Conservation (phyloP, 2,113 vertebrate genomes). For the Ellobius talpinus region DNA sequence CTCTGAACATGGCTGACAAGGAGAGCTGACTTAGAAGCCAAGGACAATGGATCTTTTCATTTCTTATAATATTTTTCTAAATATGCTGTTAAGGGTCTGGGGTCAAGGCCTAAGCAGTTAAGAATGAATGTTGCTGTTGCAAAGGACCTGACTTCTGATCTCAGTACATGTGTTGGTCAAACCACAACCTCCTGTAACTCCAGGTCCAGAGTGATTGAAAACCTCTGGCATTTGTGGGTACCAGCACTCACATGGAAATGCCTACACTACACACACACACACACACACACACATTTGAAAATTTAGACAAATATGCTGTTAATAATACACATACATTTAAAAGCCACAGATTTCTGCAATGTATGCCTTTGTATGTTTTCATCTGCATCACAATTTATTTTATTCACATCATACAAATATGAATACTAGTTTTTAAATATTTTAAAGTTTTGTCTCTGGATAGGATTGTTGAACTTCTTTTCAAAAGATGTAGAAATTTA, state of each 20-base stretch:
- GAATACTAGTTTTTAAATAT: constrained; percentile 51
- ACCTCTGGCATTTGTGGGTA: not conserved
- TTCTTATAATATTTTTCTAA: constrained; percentile 43
- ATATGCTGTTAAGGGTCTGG: not conserved
- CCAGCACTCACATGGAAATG: not conserved
- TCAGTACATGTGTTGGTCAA: not conserved
- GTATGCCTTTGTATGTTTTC: constrained; percentile 17
- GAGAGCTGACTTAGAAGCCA: no score
- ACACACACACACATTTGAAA: not conserved
- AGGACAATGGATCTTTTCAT: no score
- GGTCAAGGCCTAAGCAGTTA: no score
- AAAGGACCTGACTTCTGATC: no score
- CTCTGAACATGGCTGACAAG: no score
- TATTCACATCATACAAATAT: constrained; percentile 17
- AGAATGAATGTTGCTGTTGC: not conserved
- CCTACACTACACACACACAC: not conserved
- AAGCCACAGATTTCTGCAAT: not conserved
- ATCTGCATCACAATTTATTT: constrained; percentile 18
- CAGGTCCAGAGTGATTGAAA: not conserved
- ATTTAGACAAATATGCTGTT: not conserved
- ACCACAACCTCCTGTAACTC: not conserved
- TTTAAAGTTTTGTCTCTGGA: constrained; percentile 35
- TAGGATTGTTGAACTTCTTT: constrained; percentile 23
- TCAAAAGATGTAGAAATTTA: constrained; percentile 58
- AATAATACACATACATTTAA: not conserved